phyloP scores from a whole-genome alignment of 2,797 vertebrate genomes.

The Loris lydekkerianus region DNA sequence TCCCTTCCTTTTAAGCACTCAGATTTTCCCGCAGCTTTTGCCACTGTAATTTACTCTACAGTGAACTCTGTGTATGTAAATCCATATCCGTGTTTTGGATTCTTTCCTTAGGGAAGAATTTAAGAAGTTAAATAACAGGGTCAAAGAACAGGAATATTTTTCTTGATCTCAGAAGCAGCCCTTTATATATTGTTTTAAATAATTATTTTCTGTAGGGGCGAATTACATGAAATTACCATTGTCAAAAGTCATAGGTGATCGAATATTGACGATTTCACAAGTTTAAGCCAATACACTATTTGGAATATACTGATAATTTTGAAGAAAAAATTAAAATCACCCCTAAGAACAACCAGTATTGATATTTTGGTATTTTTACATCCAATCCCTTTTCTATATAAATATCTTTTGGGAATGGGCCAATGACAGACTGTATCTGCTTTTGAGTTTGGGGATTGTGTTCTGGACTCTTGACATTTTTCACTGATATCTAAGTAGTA shows the following conservation, averaged over 20 bases:
- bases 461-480: neutral
- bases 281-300: neutral
- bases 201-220: neutral
- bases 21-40: neutral
- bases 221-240: neutral
- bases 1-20: neutral
- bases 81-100: neutral
- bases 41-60: neutral
- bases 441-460: neutral
- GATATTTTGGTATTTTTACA: neutral
- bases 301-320: neutral
- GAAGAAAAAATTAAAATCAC: neutral
- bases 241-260: neutral
- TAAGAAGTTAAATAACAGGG: conserved; percentile 37
- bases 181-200: neutral
- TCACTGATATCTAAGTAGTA: neutral
- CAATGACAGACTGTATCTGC: neutral
- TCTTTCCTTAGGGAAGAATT: neutral
- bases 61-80: neutral
- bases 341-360: neutral
- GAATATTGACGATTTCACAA: neutral
- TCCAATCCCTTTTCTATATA: too few species aligned
- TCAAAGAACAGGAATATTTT: neutral
- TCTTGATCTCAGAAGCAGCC: neutral
- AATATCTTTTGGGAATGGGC: neutral